Evolutionary conservation across 2,888 invertebrate species (phyloP).

Genomic region (Alloplasta piceator): DNA sequence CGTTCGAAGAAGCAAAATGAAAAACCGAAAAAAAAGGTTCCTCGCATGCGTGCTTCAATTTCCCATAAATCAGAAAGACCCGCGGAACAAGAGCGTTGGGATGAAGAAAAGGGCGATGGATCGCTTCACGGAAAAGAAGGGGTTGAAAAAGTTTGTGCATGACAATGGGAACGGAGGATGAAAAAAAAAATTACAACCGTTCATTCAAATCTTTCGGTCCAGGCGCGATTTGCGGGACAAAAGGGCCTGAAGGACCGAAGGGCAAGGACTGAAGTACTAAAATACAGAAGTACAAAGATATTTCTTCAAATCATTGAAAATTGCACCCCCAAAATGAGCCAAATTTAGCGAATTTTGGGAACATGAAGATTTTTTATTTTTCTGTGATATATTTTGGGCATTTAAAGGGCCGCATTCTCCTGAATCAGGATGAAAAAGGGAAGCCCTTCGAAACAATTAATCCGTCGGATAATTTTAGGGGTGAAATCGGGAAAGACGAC

Average conservation of each 20-base stretch:
- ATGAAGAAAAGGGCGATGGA: neutral
- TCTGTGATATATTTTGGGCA: too few species aligned
- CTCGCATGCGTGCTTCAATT: slow-evolving; percentile 70
- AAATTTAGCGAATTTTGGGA: too few species aligned
- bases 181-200: slow-evolving; percentile 37
- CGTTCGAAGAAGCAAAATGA: slow-evolving; percentile 33
- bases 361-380: too few species aligned
- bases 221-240: neutral
- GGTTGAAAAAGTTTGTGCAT: slow-evolving; percentile 28
- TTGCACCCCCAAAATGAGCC: too few species aligned
- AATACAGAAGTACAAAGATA: too few species aligned
- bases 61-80: slow-evolving; percentile 74
- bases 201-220: slow-evolving; percentile 31
- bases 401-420: too few species aligned
- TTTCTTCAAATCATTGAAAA: too few species aligned
- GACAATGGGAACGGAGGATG: slow-evolving; percentile 26
- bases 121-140: slow-evolving; percentile 31
- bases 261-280: neutral
- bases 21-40: slow-evolving; percentile 72
- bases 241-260: neutral
- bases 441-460: slow-evolving; percentile 69
- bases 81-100: slow-evolving; percentile 27
- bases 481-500: slow-evolving; percentile 81
- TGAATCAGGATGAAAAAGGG: too few species aligned
- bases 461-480: slow-evolving; percentile 82